Conservation (phyloP, 2,113 vertebrate genomes). For the Rhinoderma darwinii region DNA sequence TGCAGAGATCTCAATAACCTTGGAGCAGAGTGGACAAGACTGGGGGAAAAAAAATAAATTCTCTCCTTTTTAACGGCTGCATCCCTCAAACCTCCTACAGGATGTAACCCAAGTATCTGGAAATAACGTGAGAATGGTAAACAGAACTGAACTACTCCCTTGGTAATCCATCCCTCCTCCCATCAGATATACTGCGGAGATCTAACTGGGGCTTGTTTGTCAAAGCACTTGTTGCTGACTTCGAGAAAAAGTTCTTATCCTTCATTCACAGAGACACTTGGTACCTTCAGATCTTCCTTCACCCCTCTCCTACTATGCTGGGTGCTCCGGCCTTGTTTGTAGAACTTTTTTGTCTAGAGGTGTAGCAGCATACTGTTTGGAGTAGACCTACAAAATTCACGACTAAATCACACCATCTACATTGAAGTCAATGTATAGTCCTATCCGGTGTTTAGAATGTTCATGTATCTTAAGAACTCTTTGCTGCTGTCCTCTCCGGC, state of each 20-base stretch:
- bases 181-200: neutral
- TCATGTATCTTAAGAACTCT: neutral
- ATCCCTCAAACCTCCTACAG: conserved; percentile 67
- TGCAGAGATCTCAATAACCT: conserved; percentile 59
- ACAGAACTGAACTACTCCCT: conserved; percentile 69
- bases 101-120: conserved; percentile 66
- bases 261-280: neutral
- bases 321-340: neutral
- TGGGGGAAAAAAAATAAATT: conserved; percentile 52
- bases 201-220: neutral
- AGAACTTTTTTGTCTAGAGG: neutral
- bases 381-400: neutral
- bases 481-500: neutral
- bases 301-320: neutral
- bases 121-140: conserved; percentile 72
- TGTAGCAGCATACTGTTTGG: too few species aligned
- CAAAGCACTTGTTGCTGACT: conserved; percentile 1
- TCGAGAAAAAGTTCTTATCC: neutral
- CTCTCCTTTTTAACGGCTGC: conserved; percentile 66
- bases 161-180: conserved; percentile 63
- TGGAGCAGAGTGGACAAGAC: conserved; percentile 63
- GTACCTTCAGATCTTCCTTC: neutral
- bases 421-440: neutral
- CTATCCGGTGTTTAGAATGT: neutral
- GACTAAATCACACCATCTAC: neutral